Conservation (phyloP, 2,113 vertebrate species). For the Pelodiscus sinensis region DNA sequence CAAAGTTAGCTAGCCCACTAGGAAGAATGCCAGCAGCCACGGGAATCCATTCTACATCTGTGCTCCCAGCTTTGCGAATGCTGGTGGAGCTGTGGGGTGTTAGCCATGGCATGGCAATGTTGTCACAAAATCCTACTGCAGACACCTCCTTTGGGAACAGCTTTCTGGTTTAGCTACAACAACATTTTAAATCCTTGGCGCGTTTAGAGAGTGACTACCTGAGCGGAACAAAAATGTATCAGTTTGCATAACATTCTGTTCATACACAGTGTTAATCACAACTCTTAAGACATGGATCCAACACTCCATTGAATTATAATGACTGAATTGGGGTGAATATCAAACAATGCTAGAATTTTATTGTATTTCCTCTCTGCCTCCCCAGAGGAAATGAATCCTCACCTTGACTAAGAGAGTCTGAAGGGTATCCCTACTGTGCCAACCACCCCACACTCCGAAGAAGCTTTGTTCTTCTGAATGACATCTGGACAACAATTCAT, state of each 20-base stretch:
- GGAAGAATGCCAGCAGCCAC: background rate
- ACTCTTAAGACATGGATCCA: background rate
- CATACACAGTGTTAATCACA: background rate
- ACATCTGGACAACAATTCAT: background rate
- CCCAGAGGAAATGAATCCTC: background rate
- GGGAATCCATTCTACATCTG: background rate
- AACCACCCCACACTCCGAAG: background rate
- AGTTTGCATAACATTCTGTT: slow-evolving; percentile 23
- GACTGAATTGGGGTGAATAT: background rate
- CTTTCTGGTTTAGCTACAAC: background rate
- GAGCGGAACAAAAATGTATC: background rate
- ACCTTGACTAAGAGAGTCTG: accelerated
- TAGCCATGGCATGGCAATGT: background rate
- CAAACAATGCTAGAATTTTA: background rate
- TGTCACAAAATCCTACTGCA: slow-evolving; percentile 1
- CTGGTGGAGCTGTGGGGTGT: background rate
- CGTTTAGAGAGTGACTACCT: background rate
- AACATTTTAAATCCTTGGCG: background rate
- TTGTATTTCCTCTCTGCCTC: background rate
- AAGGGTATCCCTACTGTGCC: background rate
- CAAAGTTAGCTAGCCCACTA: background rate
- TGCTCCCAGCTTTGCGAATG: background rate
- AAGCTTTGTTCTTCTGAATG: background rate
- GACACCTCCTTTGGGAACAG: background rate
- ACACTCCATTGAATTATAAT: background rate